These are phyloP conservation scores for Eilema depressum DNA, from an alignment of 2,888 invertebrate species.

Conservation along the genomic window DNA sequence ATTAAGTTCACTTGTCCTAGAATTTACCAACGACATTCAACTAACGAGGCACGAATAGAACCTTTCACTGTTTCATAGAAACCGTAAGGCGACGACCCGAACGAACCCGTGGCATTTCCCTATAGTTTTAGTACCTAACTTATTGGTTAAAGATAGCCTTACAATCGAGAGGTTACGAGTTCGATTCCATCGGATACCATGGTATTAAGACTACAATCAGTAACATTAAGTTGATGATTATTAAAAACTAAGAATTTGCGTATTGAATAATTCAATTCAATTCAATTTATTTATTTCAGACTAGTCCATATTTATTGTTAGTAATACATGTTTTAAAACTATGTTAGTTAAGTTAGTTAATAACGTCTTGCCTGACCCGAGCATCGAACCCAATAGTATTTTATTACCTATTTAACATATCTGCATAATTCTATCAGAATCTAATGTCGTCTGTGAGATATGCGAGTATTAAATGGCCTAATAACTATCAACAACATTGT, in stretches of 20 bases:
- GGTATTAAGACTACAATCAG: too few relatives aligned
- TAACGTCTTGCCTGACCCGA: not conserved
- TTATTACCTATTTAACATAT: not conserved
- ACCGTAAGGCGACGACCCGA: slow-evolving; percentile 33
- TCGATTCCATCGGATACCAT: too few relatives aligned
- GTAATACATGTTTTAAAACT: too few relatives aligned
- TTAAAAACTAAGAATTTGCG: too few relatives aligned
- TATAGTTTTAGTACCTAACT: slow-evolving; percentile 19
- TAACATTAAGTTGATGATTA: too few relatives aligned
- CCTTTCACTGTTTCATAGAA: slow-evolving; percentile 36
- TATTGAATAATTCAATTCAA: too few relatives aligned
- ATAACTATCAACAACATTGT: not conserved
- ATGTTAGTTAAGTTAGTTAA: too few relatives aligned
- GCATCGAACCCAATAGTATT: not conserved
- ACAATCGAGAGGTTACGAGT: not conserved
- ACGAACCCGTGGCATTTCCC: slow-evolving; percentile 48
- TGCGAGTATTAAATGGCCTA: not conserved
- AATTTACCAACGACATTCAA: slow-evolving; percentile 17
- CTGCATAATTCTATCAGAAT: not conserved
- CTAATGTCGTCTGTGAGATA: not conserved
- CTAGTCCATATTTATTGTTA: too few relatives aligned
- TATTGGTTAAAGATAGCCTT: not conserved
- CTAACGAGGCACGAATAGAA: slow-evolving; percentile 48
- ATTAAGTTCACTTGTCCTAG: too few relatives aligned
- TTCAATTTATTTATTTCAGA: too few relatives aligned